Conservation (phyloP, 2,797 vertebrate species). For the Pampus argenteus region DNA sequence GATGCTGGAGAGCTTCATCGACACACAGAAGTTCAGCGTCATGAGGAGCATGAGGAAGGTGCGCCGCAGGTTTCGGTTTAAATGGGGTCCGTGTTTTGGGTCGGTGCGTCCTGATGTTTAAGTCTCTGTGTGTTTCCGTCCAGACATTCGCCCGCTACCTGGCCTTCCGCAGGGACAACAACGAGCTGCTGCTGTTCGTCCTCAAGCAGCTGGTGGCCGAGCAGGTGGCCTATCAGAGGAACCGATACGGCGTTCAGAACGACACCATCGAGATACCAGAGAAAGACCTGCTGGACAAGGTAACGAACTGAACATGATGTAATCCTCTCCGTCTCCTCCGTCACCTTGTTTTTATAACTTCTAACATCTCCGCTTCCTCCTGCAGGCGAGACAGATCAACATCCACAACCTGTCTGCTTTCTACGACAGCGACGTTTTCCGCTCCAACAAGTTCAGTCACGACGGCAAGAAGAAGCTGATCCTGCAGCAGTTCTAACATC, state of each 20-base stretch:
- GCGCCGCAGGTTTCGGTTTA: not conserved
- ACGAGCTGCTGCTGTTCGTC: constrained; percentile 96
- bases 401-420: constrained; percentile 95
- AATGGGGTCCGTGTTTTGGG: not conserved
- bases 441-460: constrained; percentile 91
- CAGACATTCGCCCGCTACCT: constrained; percentile 96
- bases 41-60: constrained; percentile 99
- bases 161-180: constrained; percentile 96
- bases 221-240: constrained; percentile 94
- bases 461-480: constrained; percentile 94
- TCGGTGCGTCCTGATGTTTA: not conserved
- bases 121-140: not conserved
- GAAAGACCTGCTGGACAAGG: constrained; percentile 96
- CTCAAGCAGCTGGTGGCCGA: constrained; percentile 97
- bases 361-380: not conserved
- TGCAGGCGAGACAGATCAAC: constrained; percentile 95
- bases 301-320: constrained; percentile 48
- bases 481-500: constrained; percentile 91
- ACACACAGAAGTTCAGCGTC: constrained; percentile 98
- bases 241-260: constrained; percentile 94
- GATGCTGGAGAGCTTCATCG: constrained; percentile 99
- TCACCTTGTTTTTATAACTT: too few species aligned
- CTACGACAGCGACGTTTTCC: constrained; percentile 94
- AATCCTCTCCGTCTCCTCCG: too few species aligned
- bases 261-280: constrained; percentile 92